A percentile compares a stretch with the other conserved stretches of the same genome.
phyloP scores from a whole-genome alignment of 1,140 invertebrate genomes.

The Antheraea pernyi region DNA sequence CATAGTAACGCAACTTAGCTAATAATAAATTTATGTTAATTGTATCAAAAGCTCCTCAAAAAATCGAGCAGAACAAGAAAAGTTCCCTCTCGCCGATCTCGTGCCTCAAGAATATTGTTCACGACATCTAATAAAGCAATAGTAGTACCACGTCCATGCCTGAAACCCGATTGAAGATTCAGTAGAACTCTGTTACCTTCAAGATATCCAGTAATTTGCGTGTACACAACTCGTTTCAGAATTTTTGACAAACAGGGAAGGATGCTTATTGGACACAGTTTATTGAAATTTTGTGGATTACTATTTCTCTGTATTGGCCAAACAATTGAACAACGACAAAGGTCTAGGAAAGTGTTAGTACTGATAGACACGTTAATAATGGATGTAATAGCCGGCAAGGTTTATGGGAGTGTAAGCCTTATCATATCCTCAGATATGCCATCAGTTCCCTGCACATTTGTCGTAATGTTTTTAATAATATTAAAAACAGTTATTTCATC shows the following conservation, averaged over 20 bases:
- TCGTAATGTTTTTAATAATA: conserved; percentile 19
- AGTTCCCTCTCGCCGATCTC: no score
- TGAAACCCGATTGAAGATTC: conserved; percentile 7
- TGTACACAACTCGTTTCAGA: conserved; percentile 9
- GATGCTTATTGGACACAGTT: conserved; percentile 10
- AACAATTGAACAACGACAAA: neutral
- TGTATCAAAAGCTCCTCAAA: no score
- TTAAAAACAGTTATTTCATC: conserved; percentile 11
- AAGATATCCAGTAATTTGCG: conserved; percentile 5
- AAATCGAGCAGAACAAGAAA: no score
- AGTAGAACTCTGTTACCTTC: conserved; percentile 7
- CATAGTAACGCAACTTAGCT: no score
- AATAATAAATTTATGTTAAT: no score
- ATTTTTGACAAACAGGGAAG: conserved; percentile 13
- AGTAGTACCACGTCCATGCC: conserved; percentile 4
- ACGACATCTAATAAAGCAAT: conserved; percentile 7
- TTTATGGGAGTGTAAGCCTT: conserved; percentile 1
- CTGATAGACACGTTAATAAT: conserved; percentile 13
- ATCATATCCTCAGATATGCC: conserved; percentile 27
- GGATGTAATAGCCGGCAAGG: conserved; percentile 6
- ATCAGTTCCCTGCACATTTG: conserved; percentile 24
- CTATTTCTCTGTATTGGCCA: conserved; percentile 8
- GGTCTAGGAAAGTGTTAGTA: neutral
- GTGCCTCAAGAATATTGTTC: no score
- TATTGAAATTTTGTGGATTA: neutral